phyloP scores from a whole-genome alignment of 1,140 invertebrate species.

The Metaphire vulgaris region DNA sequence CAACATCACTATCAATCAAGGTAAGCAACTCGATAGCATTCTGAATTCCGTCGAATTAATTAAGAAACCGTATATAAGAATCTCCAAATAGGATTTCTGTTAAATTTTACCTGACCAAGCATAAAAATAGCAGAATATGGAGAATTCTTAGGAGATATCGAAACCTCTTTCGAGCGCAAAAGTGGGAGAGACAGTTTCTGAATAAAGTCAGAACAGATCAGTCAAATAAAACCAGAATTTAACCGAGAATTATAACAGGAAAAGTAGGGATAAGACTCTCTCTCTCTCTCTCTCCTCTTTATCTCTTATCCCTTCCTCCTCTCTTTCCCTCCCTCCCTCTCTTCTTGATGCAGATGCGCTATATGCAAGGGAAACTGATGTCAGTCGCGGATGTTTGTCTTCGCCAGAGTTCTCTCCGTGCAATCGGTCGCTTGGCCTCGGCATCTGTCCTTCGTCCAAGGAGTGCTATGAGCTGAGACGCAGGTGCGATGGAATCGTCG shows the following conservation, averaged over 20 bases:
- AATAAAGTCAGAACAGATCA: neutral
- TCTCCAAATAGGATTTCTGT: too few species aligned
- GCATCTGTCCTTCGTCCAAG: neutral
- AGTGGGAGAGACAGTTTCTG: neutral
- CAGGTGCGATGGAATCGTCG: neutral
- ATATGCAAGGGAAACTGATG: too few species aligned
- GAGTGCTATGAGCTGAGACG: slow-evolving; percentile 9
- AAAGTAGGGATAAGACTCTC: too few species aligned
- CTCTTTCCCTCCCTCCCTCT: neutral
- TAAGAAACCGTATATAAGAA: too few species aligned
- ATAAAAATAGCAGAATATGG: too few species aligned
- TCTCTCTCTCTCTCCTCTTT: too few species aligned
- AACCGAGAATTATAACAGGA: too few species aligned
- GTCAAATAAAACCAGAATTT: too few species aligned
- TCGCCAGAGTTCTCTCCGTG: neutral
- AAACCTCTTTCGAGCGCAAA: too few species aligned
- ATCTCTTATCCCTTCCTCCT: neutral
- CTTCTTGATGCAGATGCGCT: neutral
- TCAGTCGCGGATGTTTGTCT: neutral
- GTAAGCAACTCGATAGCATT: too few species aligned
- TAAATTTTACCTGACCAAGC: too few species aligned
- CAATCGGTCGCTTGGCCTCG: slow-evolving; percentile 7
- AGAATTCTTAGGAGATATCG: too few species aligned
- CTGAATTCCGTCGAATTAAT: neutral
- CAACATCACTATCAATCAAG: neutral